Base-by-base conservation (phyloP, 2,797 vertebrate genomes). In the Dromococcyx pavoninus region DNA sequence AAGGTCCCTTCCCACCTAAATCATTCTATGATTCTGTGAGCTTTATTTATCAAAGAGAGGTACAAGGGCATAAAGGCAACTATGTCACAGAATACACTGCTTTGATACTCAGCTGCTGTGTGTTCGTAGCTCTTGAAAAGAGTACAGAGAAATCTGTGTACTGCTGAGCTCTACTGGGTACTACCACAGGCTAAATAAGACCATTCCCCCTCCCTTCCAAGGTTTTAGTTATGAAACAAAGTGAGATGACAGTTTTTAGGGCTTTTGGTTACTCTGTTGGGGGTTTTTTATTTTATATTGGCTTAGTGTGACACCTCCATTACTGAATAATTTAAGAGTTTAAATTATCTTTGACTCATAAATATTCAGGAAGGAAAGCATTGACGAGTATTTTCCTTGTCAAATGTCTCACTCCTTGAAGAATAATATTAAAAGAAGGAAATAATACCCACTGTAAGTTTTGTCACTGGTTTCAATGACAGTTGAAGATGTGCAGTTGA, bases 221-320 rank as follows among this genome's bases (percentile, higher is more conserved):
- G 44, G 41, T 43, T 48, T 39, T 27, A 43, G 86, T 22, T 10
- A 18, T 8, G 7, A 75, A 27, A 48, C 24, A 9, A 61, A 62
- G 17, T 25, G 48, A 72, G 24, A 28, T 25, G 46, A 11, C 33
- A 56, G 41, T 30, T 10, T 30, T 50, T 23, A 61, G 24, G 28
- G 15, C 33, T 61, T 77, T 30, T n/a, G 46, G 48, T 43, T 56
- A 22, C 13, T 28, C 16, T 76, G 19, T 24, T 25, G 6, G 16
- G 2, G 6, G 4, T 23, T 39, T 54, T 73, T 30, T 5, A 1
- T 37, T 8, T n/a, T 7, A 0, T 48, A 51, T 30, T 70, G 64
- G 11, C 48, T 69, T 57, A 61, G 7, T 48, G 23, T 44, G 13
- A 27, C 69, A 9, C 43, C 70, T 69, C 5, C 58, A 5, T 19